Conservation (phyloP, 2,888 invertebrate genomes). For the Chloroclysta siterata region DNA sequence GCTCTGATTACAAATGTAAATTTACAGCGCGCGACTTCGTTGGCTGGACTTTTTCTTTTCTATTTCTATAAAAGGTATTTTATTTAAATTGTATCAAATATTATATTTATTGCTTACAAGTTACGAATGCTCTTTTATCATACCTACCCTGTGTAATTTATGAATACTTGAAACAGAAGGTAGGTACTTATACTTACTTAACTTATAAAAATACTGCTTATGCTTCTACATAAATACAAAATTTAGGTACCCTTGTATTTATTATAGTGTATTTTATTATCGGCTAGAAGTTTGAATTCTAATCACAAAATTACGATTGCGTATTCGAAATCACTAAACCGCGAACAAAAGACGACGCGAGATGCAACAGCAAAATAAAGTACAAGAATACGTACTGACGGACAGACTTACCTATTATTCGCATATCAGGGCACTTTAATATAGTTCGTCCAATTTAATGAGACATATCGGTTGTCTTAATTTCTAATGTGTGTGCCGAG, state of each 20-base stretch:
- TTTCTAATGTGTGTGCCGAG: conserved; percentile 34
- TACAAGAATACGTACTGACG: conserved; percentile 46
- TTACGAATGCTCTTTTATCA: too few species aligned
- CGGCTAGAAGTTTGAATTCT: too few species aligned
- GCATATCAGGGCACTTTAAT: conserved; percentile 81
- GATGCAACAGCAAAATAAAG: conserved; percentile 35
- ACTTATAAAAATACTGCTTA: too few species aligned
- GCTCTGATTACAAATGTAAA: conserved; percentile 84
- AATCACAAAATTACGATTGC: conserved; percentile 13
- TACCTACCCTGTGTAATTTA: too few species aligned
- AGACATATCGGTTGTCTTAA: conserved; percentile 61
- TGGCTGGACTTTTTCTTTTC: conserved; percentile 75
- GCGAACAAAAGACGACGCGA: conserved; percentile 18
- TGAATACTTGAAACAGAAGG: too few species aligned
- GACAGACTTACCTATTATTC: conserved; percentile 79
- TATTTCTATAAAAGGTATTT: conserved; percentile 78
- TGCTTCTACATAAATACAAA: too few species aligned
- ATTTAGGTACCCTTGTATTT: too few species aligned
- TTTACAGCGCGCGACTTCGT: conserved; percentile 81
- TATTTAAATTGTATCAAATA: conserved; percentile 39
- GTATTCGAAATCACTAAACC: conserved; percentile 11
- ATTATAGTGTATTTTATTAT: too few species aligned
- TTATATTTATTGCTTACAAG: not conserved
- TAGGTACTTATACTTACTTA: too few species aligned
- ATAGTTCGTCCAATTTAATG: conserved; percentile 66